These are phyloP conservation scores for Pseudomyrmex pallidus DNA, from an alignment of 1,140 invertebrate species.

Conservation along the genomic window DNA sequence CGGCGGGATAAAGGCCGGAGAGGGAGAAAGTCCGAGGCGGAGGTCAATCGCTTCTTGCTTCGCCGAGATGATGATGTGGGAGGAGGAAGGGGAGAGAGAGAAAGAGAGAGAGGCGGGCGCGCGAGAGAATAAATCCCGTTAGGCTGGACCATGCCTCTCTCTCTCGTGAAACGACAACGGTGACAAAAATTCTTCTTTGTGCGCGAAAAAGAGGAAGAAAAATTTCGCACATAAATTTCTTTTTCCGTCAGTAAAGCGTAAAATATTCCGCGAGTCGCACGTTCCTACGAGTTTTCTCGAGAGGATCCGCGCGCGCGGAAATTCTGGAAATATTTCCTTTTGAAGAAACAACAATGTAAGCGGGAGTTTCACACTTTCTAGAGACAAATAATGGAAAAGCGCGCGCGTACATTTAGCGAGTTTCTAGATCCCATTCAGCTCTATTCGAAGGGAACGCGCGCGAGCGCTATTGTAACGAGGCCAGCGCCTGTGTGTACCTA, in stretches of 20 bases:
- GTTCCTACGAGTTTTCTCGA: not conserved
- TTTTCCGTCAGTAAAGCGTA: not conserved
- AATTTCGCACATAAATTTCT: not conserved
- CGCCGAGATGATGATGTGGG: conserved; percentile 25
- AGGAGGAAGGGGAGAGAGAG: not conserved
- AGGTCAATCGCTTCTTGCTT: conserved; percentile 66
- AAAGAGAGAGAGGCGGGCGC: not conserved
- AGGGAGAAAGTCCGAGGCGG: conserved; percentile 69
- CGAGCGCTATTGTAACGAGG: conserved; percentile 20
- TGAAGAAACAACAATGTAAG: conserved; percentile 28
- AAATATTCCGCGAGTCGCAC: no score
- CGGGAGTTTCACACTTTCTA: conserved; percentile 60
- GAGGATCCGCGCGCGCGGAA: not conserved
- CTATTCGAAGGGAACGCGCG: conserved; percentile 49
- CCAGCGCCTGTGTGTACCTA: not conserved
- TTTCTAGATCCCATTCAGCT: conserved; percentile 56
- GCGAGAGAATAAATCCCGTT: conserved; percentile 63
- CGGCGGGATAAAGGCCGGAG: conserved; percentile 47
- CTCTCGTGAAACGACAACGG: conserved; percentile 55
- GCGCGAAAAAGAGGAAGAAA: not conserved
- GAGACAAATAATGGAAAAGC: conserved; percentile 56
- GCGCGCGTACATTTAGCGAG: conserved; percentile 19
- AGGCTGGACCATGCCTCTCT: conserved; percentile 58
- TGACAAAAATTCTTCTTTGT: conserved; percentile 14
- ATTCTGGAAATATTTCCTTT: conserved; percentile 28